Conservation (phyloP, 1,140 invertebrate genomes). For the Proctacanthus coquilletti region DNA sequence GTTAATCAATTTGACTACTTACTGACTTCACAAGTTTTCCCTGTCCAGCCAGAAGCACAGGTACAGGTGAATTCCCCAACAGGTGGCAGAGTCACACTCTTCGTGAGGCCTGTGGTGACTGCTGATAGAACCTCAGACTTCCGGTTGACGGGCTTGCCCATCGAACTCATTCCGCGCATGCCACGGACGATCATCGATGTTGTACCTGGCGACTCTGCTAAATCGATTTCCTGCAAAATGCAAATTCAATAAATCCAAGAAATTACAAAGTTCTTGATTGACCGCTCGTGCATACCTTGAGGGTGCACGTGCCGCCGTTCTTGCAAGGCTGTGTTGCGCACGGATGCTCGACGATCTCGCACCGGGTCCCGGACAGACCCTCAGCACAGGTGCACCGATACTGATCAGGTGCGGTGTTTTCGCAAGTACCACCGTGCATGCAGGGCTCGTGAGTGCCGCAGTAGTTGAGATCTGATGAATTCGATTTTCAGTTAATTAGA, state of each 20-base stretch:
- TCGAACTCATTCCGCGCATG: constrained; percentile 31
- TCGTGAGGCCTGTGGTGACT: not conserved
- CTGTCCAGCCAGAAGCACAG: constrained; percentile 76
- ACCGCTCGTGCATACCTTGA: no score
- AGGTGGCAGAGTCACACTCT: constrained; percentile 8
- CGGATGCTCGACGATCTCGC: constrained; percentile 82
- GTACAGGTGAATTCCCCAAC: constrained; percentile 49
- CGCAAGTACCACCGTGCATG: constrained; percentile 87
- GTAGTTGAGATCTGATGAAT: constrained; percentile 94
- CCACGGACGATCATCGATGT: constrained; percentile 18
- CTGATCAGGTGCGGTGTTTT: constrained; percentile 83
- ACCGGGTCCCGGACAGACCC: constrained; percentile 80
- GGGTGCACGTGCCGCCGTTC: constrained; percentile 63
- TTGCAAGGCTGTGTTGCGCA: constrained; percentile 77
- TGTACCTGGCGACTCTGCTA: constrained; percentile 1
- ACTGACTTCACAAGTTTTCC: constrained; percentile 58
- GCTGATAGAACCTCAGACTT: not conserved
- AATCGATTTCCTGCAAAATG: not conserved
- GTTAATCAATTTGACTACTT: constrained; percentile 29
- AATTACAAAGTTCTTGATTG: not conserved
- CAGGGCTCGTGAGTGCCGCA: constrained; percentile 95
- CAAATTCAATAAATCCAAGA: not conserved
- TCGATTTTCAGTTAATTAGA: no score
- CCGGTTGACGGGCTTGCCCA: constrained; percentile 29
- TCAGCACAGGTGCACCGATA: constrained; percentile 83